phyloP scores from a whole-genome alignment of 2,113 vertebrate genomes.

The Coreoperca whiteheadi region DNA sequence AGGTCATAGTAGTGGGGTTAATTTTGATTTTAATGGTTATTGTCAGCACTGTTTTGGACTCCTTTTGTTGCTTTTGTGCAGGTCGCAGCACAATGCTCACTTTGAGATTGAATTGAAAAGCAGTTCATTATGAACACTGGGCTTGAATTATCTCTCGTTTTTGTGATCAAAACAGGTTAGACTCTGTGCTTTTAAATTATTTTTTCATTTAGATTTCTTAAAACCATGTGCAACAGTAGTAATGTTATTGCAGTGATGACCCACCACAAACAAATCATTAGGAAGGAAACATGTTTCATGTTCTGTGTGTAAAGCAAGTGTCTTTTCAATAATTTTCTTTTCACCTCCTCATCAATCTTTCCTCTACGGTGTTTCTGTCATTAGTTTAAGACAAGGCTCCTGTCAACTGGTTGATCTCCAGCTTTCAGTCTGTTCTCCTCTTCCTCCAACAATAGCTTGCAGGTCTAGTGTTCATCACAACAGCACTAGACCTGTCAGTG shows the following conservation, averaged over 20 bases:
- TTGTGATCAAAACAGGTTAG: not conserved
- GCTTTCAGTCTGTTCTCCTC: slow-evolving; percentile 34
- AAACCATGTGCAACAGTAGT: not conserved
- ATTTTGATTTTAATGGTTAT: slow-evolving; percentile 63
- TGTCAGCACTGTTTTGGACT: slow-evolving; percentile 61
- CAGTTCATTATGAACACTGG: slow-evolving; percentile 37
- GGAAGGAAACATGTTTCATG: slow-evolving; percentile 1
- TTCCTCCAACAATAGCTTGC: slow-evolving; percentile 42
- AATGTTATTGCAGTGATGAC: slow-evolving; percentile 15
- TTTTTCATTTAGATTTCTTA: not conserved
- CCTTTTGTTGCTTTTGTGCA: slow-evolving; percentile 56
- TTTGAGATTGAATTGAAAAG: slow-evolving; percentile 45
- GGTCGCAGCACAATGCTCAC: slow-evolving; percentile 49
- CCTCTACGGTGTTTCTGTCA: slow-evolving; percentile 30
- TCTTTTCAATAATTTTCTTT: slow-evolving; percentile 32
- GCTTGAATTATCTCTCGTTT: not conserved
- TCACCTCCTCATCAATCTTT: slow-evolving; percentile 41
- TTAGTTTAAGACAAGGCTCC: slow-evolving; percentile 36
- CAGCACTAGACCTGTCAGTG: slow-evolving; percentile 17
- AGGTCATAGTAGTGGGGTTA: slow-evolving; percentile 25
- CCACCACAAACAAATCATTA: slow-evolving; percentile 20
- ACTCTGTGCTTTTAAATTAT: not conserved
- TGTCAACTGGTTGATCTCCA: slow-evolving; percentile 53
- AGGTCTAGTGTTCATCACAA: slow-evolving; percentile 46
- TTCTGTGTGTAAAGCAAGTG: slow-evolving; percentile 24